A percentile compares a stretch with the other conserved stretches of the same genome.
phyloP scores from a whole-genome alignment of 2,888 invertebrate genomes.

The Temnothorax unifasciatus region DNA sequence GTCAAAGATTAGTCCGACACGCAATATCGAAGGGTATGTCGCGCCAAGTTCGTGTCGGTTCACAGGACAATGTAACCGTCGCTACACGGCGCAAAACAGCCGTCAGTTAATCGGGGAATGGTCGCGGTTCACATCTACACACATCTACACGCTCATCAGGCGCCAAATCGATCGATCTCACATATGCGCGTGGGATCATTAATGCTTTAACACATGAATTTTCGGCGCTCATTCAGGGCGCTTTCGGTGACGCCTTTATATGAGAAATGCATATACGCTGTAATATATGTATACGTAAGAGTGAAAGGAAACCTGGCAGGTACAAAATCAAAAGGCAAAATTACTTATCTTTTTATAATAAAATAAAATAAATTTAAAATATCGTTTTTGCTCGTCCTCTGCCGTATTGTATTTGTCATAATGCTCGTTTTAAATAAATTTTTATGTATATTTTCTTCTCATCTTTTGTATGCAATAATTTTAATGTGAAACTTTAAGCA shows the following conservation, averaged over 20 bases:
- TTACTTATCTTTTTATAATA: background rate
- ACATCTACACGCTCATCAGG: no score
- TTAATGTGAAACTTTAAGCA: background rate
- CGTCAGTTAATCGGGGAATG: slow-evolving; percentile 53
- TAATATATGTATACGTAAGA: background rate
- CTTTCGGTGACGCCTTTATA: background rate
- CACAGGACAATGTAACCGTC: slow-evolving; percentile 58
- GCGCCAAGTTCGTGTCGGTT: slow-evolving; percentile 57
- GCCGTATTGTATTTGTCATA: background rate
- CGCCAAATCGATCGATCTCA: background rate
- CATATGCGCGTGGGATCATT: background rate
- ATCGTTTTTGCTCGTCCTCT: background rate
- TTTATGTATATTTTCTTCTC: background rate
- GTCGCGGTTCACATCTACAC: background rate
- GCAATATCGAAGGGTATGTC: slow-evolving; percentile 52
- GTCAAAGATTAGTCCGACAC: slow-evolving; percentile 64
- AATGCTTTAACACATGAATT: background rate
- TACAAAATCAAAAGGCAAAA: background rate
- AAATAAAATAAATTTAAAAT: background rate
- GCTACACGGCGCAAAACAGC: slow-evolving; percentile 47
- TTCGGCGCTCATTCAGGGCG: background rate
- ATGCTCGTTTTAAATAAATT: background rate
- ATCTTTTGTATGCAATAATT: background rate
- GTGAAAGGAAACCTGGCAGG: background rate
- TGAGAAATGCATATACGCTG: background rate